Base-by-base conservation (phyloP, 2,888 invertebrate species). In the Mythimna ferrago region DNA sequence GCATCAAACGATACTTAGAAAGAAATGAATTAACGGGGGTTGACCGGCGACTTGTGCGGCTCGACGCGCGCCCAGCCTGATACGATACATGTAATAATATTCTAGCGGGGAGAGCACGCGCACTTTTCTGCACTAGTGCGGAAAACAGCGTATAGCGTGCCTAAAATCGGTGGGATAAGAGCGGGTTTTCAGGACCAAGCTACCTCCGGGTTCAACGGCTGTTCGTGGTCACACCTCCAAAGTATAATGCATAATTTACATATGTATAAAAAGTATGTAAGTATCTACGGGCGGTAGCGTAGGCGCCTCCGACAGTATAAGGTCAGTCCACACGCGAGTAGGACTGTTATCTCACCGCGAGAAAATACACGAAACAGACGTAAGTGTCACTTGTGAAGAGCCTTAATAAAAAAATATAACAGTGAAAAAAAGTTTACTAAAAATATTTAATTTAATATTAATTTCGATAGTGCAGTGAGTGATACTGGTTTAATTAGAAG, bases 251-350 rank as follows among this genome's bases (percentile, higher is more conserved):
- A 61, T 70, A 79, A 65, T 57, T 70, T 53, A 32, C 56, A 76
- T 38, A 48, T 60, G 60, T 71, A 67, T 71, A 81, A 82, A 85
- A 85, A 83, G 77, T 82, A 68, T 21, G 75, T 26, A 26, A 26
- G 26, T 72, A 78, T 75, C 62, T 67, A 80, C 77, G 81, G 76
- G 81, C 70, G 71, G 71, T 56, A 62, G 93, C 94, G 96, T 95
- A 93, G 95, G 96, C 92, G 95, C 89, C 48, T 70, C 71, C 65
- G 69, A 78, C 78, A 88, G 90, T 95, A 95, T 95, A 95, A 95
- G 95, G 94, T 90, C 87, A 78, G 83, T 75, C 85, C 83, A 76
- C 86, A 80, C 76, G 86, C 81, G 78, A 76, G 84, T 69, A 82
- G 85, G 87, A 85, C 91, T 92, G 95, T 93, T 93, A 94, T 91